Base-by-base conservation (phyloP, 2,113 vertebrate genomes). In the Dasyprocta punctata region DNA sequence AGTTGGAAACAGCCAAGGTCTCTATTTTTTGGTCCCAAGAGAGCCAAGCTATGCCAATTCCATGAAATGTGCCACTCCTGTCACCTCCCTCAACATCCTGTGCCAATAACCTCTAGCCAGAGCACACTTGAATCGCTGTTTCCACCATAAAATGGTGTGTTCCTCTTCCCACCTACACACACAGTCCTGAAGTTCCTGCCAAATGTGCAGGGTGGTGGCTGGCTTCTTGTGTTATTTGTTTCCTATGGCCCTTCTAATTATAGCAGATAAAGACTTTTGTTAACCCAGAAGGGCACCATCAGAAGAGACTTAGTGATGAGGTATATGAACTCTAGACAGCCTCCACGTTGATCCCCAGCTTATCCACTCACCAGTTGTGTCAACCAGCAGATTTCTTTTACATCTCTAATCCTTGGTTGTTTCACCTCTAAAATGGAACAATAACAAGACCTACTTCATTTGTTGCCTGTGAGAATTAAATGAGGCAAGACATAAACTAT, bases 391-490 rank as follows among this genome's bases (percentile, higher is more conserved):
- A 33, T 49, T 92, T 95, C 61, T 86, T 92, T 86, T 49, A 60
- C 9, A 95, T 77, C 26, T 49, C 85, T 86, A n/a, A 69, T 44
- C 36, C n/a, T 87, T 58, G 30, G 22, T 67, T 69, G 33, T 47
- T 47, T 94, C 22, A 33, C 77, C 65, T 83, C 22, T 83, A 41
- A 73, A 81, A 41, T 30, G 3, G 12, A 26, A 2, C 52, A 83
- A 80, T 89, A 85, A 71, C 7, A 88, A n/a, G 77, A 82, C 16
- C 7, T 41, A 16, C 54, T 84, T 88, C 28, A 41, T 9, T 44
- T 16, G 65, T 47, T 92, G 17, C 41, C 16, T n/a, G 14, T 90
- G 54, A 90, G 44, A 84, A 90, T 96, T 78, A 69, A 81, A 92
- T 41, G 14, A 92, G 49, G 12, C 38, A 69, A 88, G 71, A 89